These are phyloP conservation scores for Gerris lacustris DNA, from an alignment of 2,888 invertebrate species.

Conservation along the genomic window DNA sequence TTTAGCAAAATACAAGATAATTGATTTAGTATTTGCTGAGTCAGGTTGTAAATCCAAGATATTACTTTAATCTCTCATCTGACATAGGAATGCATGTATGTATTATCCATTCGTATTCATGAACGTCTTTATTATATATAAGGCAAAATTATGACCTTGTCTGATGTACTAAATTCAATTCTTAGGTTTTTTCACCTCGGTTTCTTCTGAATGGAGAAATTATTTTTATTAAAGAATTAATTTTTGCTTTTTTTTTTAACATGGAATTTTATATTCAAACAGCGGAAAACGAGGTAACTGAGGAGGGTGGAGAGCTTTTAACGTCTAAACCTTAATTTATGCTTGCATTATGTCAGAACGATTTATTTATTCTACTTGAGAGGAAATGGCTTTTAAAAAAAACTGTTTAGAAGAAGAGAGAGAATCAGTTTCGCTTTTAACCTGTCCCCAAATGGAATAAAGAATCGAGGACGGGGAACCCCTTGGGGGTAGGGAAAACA, in stretches of 20 bases:
- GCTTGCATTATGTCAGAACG: background rate
- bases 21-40: too few relatives aligned
- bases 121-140: background rate
- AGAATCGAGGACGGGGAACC: background rate
- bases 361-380: background rate
- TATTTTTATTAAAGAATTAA: background rate
- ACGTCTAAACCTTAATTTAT: background rate
- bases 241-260: background rate
- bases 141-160: background rate
- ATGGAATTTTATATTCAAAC: background rate
- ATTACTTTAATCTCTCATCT: too few relatives aligned
- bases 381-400: background rate
- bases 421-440: conserved; percentile 1
- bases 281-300: background rate
- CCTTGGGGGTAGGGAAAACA: background rate
- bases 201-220: background rate
- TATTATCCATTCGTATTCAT: too few relatives aligned
- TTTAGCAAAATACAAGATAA: too few relatives aligned
- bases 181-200: background rate
- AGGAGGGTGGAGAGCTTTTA: background rate
- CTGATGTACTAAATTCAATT: background rate
- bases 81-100: too few relatives aligned
- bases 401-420: background rate
- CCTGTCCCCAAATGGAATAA: conserved; percentile 5
- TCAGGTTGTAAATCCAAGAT: too few relatives aligned